These are phyloP conservation scores for Drosophila gaucha DNA, from an alignment of 2,888 invertebrate species.

Conservation along the genomic window DNA sequence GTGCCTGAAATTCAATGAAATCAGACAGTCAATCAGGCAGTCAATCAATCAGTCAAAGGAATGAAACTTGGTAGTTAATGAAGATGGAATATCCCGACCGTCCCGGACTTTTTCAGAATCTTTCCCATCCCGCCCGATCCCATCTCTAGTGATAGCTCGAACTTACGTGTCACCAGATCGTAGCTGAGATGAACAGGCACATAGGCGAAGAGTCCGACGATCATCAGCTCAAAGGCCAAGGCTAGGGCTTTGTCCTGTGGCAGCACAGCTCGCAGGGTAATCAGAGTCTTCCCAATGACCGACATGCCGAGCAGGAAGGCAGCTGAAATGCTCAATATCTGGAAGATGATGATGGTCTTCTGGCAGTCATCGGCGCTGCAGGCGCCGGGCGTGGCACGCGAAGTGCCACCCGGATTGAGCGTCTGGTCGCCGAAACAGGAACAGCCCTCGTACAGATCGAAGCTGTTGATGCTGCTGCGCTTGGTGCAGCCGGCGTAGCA, in stretches of 20 bases:
- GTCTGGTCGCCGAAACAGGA: conserved; percentile 84
- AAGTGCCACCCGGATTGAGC: conserved; percentile 38
- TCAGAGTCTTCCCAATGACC: conserved; percentile 85
- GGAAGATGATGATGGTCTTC: conserved; percentile 85
- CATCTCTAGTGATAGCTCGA: too few relatives aligned
- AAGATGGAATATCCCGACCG: too few relatives aligned
- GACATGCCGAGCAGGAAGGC: conserved; percentile 83
- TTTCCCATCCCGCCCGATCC: too few relatives aligned
- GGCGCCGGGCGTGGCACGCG: conserved; percentile 86
- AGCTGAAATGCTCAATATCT: conserved; percentile 84
- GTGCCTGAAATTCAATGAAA: conserved; percentile 72
- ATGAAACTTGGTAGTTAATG: too few relatives aligned
- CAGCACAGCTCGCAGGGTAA: conserved; percentile 86
- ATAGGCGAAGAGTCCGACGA: conserved; percentile 86
- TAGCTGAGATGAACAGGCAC: conserved; percentile 88
- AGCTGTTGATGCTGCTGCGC: conserved; percentile 84
- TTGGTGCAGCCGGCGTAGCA: conserved; percentile 90
- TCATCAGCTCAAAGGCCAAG: conserved; percentile 86
- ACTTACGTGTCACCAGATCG: conserved; percentile 86
- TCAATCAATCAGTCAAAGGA: neutral
- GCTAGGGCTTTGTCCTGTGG: conserved; percentile 88
- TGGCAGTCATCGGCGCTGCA: conserved; percentile 86
- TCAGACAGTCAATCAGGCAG: neutral
- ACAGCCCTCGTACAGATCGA: conserved; percentile 86
- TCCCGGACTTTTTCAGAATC: too few relatives aligned